Conservation (phyloP, 2,888 invertebrate species). For the Peribatodes rhomboidaria region DNA sequence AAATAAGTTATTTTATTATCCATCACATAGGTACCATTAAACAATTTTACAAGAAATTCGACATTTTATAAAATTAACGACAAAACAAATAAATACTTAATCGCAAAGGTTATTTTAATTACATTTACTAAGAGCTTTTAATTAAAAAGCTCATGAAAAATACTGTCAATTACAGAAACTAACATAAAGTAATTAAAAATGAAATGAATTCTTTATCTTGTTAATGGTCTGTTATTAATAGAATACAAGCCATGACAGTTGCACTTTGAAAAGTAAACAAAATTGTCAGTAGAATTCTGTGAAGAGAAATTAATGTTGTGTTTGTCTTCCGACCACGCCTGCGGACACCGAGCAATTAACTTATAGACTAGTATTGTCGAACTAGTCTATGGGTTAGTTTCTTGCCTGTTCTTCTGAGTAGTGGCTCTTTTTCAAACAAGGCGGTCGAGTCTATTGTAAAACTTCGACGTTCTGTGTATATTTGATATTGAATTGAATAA, state of each 20-base stretch:
- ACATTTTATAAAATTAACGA: background rate
- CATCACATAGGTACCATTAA: no score
- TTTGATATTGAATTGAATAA: no score
- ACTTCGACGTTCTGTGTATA: no score
- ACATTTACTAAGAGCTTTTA: constrained; percentile 8
- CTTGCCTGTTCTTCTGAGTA: no score
- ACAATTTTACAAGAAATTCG: background rate
- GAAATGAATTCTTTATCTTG: constrained; percentile 1
- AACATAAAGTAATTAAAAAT: constrained; percentile 29
- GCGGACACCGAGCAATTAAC: background rate
- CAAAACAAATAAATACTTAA: background rate
- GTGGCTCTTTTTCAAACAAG: no score
- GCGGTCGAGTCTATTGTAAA: no score
- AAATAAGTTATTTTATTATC: no score
- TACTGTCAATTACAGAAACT: constrained; percentile 25
- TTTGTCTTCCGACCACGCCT: background rate
- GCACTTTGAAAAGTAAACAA: constrained; percentile 2
- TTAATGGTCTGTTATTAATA: constrained; percentile 12
- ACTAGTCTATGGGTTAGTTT: no score
- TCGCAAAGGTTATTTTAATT: constrained; percentile 10
- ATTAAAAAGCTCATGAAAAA: constrained; percentile 16
- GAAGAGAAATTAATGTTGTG: background rate
- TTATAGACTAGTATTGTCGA: background rate
- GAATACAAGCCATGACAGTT: constrained; percentile 4
- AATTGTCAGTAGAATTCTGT: background rate